Base-by-base conservation (phyloP, 2,888 invertebrate species). In the Apotomis turbidana region DNA sequence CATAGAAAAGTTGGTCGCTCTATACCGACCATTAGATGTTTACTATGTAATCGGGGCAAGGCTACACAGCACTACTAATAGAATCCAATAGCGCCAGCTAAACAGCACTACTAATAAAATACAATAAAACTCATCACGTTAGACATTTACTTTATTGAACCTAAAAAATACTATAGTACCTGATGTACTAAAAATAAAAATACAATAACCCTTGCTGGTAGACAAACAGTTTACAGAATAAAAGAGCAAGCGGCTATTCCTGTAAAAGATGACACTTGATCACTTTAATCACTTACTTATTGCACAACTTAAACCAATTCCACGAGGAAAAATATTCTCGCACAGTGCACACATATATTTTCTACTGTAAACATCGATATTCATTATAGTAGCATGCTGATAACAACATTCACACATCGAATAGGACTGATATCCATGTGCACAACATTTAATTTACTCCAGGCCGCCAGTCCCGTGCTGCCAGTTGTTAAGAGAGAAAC, bases 81-180 rank as follows among this genome's bases (percentile, higher is more conserved):
- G 12, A 49, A 49, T 9, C 1, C 10, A 49, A 49, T 49, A 49
- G n/a, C n/a, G n/a, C n/a, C n/a, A n/a, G 27, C 27, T 27, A 27
- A 1, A 27, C 27, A 27, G 27, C 41, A 6, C 41, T 41, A 41
- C 5, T 6, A 41, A 41, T 41, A 41, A 49, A 49, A 49, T 9
- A 0, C 10, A 49, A 49, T 49, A 49, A 49, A 49, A 9, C 44
- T 6, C 5, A 44, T 6, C 8, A 44, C 67, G 76, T 80, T 77
- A 74, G 80, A 84, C 74, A 80, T 79, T 78, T 77, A 84, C 83
- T 90, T 90, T 89, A 90, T 87, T 89, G 80, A 87, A 89, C 87
- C 84, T 78, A 79, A 80, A 85, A 83, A 79, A 85, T 81, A 67
- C 15, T 57, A 83, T 83, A 80, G 77, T 81, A 86, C 82, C 80